Base-by-base conservation (phyloP, 2,888 invertebrate genomes). In the Leistus spinibarbis region DNA sequence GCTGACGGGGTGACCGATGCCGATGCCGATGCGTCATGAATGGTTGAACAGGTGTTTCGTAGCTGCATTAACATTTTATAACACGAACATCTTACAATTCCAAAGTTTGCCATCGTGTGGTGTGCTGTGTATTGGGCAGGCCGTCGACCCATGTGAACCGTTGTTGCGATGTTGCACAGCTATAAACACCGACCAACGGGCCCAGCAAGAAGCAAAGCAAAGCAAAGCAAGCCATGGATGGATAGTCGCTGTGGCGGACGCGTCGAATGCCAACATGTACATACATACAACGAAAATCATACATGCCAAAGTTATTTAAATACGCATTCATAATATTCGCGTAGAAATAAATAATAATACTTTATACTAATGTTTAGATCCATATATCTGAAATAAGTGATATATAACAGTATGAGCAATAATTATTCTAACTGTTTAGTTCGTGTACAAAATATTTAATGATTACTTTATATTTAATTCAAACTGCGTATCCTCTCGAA, bases 41-140 rank as follows among this genome's bases (percentile, higher is more conserved):
- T 72, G 72, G 65, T 40, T 72, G 57, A 66, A 72, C 72, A 72
- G 72, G 72, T 72, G 72, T 65, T 54, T 40, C 40, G 40, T 40
- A 40, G 40, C 40, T 54, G 69, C 69, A 71, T 71, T 71, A 71
- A 22, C 69, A 69, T 69, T 69, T 69, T 69, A 69, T 60, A 69
- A 27, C 69, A 60, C 69, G 69, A 57, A 69, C 54, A 10, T 40
- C 62, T 13, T 60, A 60, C 60, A 60, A 60, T 19, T 60, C 20
- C 60, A 60, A 22, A 60, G 17, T 60, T 60, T 60, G 19, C 20
- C 22, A 60, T 19, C 20, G 60, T 19, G 22, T 60, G 19, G 60
- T 19, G 56, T 53, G 53, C 2, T 5, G 9, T 64, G 54, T 69
- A 69, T 69, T 69, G 69, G 69, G 57, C 56, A 69, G 69, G 69